Percentiles rank a stretch among this genome's conserved stretches.
Conservation (phyloP, 2,888 invertebrate genomes). For the Zygaena filipendulae region DNA sequence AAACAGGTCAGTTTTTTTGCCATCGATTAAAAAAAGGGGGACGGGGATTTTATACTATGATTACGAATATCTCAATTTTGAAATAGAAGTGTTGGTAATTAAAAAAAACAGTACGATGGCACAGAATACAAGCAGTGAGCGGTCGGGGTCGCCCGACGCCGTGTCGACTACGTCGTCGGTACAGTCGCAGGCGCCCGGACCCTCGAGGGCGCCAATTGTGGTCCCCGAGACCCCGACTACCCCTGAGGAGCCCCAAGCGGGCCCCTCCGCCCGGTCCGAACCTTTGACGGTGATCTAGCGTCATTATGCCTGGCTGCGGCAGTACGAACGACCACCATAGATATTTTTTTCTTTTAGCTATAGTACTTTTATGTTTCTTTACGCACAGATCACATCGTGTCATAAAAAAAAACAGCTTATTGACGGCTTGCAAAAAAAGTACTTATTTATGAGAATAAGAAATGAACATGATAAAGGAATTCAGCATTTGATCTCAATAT, state of each 20-base stretch:
- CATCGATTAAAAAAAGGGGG: no score
- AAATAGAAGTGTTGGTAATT: no score
- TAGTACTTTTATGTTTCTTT: constrained; percentile 48
- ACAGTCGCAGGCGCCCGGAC: constrained; percentile 26
- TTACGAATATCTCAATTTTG: no score
- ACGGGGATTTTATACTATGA: no score
- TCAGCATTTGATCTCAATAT: constrained; percentile 60
- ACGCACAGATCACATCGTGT: constrained; percentile 39
- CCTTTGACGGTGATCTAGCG: constrained; percentile 60
- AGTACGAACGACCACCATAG: constrained; percentile 65
- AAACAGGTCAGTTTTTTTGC: no score
- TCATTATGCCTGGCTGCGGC: constrained; percentile 66
- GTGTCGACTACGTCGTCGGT: constrained; percentile 27
- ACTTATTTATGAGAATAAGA: no score
- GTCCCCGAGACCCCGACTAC: constrained; percentile 25
- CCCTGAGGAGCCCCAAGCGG: constrained; percentile 40
- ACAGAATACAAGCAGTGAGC: no score
- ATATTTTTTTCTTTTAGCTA: constrained; percentile 55
- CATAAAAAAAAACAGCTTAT: constrained; percentile 27
- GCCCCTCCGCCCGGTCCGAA: constrained; percentile 42
- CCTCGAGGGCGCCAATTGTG: constrained; percentile 25
- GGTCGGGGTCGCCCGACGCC: constrained; percentile 37
- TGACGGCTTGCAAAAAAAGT: constrained; percentile 23
- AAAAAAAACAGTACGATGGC: no score
- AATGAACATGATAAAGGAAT: constrained; percentile 62